Base-by-base conservation (phyloP, 2,888 invertebrate species). In the Oxyteleia sp. region DNA sequence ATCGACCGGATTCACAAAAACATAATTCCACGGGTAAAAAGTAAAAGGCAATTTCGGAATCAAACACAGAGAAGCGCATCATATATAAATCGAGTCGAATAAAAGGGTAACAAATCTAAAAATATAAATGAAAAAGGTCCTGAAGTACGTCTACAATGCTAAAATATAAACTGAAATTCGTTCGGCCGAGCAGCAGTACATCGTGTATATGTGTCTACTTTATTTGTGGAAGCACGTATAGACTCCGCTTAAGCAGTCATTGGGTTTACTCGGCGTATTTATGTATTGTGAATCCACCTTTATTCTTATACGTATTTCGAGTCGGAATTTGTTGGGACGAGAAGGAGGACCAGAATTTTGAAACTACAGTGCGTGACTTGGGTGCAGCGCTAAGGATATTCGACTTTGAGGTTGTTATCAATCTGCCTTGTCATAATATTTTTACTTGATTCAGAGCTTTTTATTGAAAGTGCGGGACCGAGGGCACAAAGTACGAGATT, bases 331-430 rank as follows among this genome's bases (percentile, higher is more conserved):
- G 16, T 57, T 16, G 43, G 45, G 53, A 15, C 11, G 13, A 55
- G 35, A 13, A 43, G 23, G 32, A 49, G 45, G 32, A 57, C 29
- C 16, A 26, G 51, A 53, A 68, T 59, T 78, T 53, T 59, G 53
- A 45, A 59, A 59, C 29, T 74, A 51, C 59, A n/a, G 51, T 29
- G 66, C 80, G 80, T 80, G 80, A 72, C 68, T 68, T 10, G 64
- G 43, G 66, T 61, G 32, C 59, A 59, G 20, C 41, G 8, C 16
- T 51, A 20, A 49, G 80, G 80, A 80, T 80, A 66, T 72, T 72
- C 61, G 38, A 71, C 38, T 71, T 38, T 59, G 13, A 47, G 32
- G 23, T 41, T 49, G 35, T 61, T 53, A 72, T 66, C 66, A 72
- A 38, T 59, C 29, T 29, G 47, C 11, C 43, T 53, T 53, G 66